Evolutionary conservation across 2,888 invertebrate genomes (phyloP), one percentile per base, ranked within the genome.

Genomic region (Athetis lepigone): DNA sequence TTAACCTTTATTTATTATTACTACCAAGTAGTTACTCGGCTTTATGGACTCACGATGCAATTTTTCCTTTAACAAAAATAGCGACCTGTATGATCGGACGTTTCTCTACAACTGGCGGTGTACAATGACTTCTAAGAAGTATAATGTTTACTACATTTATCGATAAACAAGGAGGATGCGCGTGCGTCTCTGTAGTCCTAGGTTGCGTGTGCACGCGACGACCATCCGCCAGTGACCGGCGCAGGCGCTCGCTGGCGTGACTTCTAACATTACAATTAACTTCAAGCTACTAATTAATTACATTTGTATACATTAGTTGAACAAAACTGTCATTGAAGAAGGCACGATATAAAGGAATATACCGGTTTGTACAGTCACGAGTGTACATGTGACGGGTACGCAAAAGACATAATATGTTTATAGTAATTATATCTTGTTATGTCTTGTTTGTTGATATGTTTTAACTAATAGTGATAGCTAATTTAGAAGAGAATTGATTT

Each of bases 191-290:
- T 25, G 45, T 36, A 11, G 21, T 47, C 55, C 21, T 21, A 19
- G 8, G 33, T 60, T 50, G 69, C 69, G 70, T 75, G 54, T n/a
- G n/a, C n/a, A n/a, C 21, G 46, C 52, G 40, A 21, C 40, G 29
- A 40, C 37, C n/a, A 18, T 4, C 16, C 49, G 65, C 21, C 54
- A 23, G 37, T 43, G 29, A n/a, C 61, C 16, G n/a, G 46, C 39
- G 33, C 39, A 27, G 2, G 0, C 18, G 13, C 49, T 52, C 18
- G 13, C 49, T 52, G 29, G n/a, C 29, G 36, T 57, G 29, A 40
- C 18, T 57, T 16, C 39, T 23, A 40, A 16, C n/a, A 62, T 51
- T 50, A 23, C 21, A 39, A 63, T 52, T 16, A 21, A 37, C 11
- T 7, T 27, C 18, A 39, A 56, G 42, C 11, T 18, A 37, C 11